phyloP scores from a whole-genome alignment of 92 coral and sea anemone genomes.

The Meandrina meandrites region DNA sequence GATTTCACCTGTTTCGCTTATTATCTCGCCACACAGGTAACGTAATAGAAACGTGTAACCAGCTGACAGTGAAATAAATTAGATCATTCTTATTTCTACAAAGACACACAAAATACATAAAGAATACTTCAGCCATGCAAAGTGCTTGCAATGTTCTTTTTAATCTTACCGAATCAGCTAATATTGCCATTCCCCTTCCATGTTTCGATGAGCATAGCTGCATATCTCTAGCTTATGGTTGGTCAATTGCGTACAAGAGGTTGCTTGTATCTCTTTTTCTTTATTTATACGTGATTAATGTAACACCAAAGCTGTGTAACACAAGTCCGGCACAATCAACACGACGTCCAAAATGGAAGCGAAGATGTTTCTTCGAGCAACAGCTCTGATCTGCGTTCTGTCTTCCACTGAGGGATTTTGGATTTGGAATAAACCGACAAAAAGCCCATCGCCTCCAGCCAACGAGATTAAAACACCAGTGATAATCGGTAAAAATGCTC shows the following conservation, averaged over 20 bases:
- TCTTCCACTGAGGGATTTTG: slow-evolving; percentile 13
- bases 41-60: neutral
- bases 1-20: neutral
- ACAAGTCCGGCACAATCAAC: neutral
- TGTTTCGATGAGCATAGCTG: neutral
- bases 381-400: neutral
- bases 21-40: neutral
- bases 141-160: neutral
- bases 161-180: neutral
- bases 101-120: neutral
- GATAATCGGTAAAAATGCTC: slow-evolving; percentile 13
- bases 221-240: neutral
- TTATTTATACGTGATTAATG: too few species aligned
- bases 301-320: neutral
- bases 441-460: neutral
- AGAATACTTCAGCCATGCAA: neutral
- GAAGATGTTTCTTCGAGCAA: too few species aligned
- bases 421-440: slow-evolving; percentile 12
- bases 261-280: neutral
- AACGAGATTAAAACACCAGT: slow-evolving; percentile 30
- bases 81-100: neutral
- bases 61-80: neutral
- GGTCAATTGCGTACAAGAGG: neutral
- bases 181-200: slow-evolving; percentile 1
- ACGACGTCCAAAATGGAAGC: neutral